A percentile compares a stretch with the other conserved stretches of the same genome.
These are phyloP conservation scores for Drosophila hamatofila DNA, from an alignment of 2,888 invertebrate genomes.

Conservation along the genomic window DNA sequence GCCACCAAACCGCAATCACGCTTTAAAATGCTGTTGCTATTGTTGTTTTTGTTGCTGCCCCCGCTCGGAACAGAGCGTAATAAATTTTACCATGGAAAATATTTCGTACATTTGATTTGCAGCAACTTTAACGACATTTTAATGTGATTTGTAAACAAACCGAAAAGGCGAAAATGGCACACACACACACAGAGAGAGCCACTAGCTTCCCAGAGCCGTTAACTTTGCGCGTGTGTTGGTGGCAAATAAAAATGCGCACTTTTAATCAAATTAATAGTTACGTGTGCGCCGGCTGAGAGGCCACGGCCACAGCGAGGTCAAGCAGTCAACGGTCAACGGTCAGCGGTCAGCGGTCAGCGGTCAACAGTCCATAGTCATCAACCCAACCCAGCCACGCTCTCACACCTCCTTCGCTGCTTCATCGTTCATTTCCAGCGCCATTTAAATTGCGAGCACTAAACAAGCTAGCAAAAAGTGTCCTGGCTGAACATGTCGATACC, in stretches of 20 bases:
- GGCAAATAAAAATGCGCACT: constrained; percentile 71
- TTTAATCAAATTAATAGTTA: constrained; percentile 78
- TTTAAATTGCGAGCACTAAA: constrained; percentile 25
- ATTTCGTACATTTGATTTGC: constrained; percentile 77
- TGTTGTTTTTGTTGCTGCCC: constrained; percentile 26
- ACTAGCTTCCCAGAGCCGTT: constrained; percentile 8
- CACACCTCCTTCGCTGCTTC: not conserved
- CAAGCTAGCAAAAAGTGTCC: not conserved
- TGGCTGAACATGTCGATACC: not conserved
- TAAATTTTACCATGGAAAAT: constrained; percentile 71
- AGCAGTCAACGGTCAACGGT: constrained; percentile 36
- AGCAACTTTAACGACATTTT: constrained; percentile 80
- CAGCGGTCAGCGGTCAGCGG: not conserved
- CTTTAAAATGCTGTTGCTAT: constrained; percentile 48
- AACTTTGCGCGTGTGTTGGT: constrained; percentile 47
- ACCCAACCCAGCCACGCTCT: not conserved
- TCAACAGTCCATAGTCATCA: not conserved
- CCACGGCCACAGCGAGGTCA: constrained; percentile 35
- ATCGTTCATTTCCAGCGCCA: constrained; percentile 21
- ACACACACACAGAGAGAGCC: not conserved
- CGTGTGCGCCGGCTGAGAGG: constrained; percentile 19
- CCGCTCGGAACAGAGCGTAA: constrained; percentile 38
- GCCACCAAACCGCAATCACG: constrained; percentile 50
- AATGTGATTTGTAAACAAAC: constrained; percentile 72
- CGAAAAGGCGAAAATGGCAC: constrained; percentile 31